Evolutionary conservation across 2,113 vertebrate genomes (phyloP).

Genomic region (Prionailurus bengalensis): DNA sequence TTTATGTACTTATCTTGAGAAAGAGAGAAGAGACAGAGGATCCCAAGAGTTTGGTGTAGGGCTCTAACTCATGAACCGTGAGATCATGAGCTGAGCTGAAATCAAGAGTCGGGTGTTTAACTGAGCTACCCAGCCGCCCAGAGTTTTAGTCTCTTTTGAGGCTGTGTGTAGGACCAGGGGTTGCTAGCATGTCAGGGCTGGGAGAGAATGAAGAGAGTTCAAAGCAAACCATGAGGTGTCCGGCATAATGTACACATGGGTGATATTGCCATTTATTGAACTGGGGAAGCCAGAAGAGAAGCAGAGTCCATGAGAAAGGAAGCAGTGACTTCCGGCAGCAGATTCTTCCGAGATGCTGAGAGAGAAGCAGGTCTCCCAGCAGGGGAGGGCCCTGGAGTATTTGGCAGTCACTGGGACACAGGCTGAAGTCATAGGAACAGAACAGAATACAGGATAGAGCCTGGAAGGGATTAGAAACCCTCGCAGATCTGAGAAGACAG

Average conservation of each 20-base stretch:
- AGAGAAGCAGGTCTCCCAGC: not conserved
- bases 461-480: not conserved
- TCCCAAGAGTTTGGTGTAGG: too few relatives aligned
- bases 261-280: not conserved
- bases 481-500: not conserved
- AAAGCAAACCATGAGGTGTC: not conserved
- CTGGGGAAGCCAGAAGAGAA: not conserved
- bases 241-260: not conserved
- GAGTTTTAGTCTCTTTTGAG: not conserved
- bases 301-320: not conserved
- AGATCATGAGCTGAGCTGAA: too few relatives aligned
- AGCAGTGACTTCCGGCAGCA: not conserved
- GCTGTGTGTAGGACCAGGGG: not conserved
- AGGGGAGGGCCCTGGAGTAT: accelerated
- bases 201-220: not conserved
- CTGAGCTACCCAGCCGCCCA: too few relatives aligned
- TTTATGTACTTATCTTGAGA: too few relatives aligned
- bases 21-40: too few relatives aligned
- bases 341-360: not conserved
- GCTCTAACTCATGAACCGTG: too few relatives aligned
- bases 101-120: too few relatives aligned
- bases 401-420: not conserved
- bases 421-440: not conserved
- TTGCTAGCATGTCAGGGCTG: accelerated
- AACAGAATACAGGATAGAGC: not conserved